Conservation (phyloP, 2,888 invertebrate species). For the Athalia circularis region DNA sequence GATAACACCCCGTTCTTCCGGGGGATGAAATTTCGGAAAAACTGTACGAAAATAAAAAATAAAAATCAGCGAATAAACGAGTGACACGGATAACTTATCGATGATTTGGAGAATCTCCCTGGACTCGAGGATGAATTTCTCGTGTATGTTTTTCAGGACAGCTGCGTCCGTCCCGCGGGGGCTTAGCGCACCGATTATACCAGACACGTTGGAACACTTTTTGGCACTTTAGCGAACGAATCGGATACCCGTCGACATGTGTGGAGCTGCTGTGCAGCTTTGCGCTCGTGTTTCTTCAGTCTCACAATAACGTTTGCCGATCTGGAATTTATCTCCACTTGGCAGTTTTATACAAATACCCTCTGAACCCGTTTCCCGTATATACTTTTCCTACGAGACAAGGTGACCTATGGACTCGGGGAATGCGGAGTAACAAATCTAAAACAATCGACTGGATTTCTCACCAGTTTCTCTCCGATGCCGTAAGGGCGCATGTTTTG, state of each 20-base stretch:
- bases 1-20: slow-evolving; percentile 27
- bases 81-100: slow-evolving; percentile 24
- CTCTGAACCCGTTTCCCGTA: no score
- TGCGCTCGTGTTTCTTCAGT: no score
- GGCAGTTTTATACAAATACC: no score
- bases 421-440: no score
- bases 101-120: background rate
- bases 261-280: no score
- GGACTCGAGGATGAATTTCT: background rate
- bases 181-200: slow-evolving; percentile 33
- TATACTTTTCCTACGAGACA: no score
- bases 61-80: slow-evolving; percentile 15
- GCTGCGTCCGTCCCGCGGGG: slow-evolving; percentile 40
- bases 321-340: no score
- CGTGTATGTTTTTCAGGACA: slow-evolving; percentile 12
- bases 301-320: no score
- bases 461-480: no score
- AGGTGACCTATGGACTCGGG: no score
- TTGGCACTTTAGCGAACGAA: slow-evolving; percentile 62
- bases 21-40: no score
- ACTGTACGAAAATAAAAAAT: slow-evolving; percentile 2
- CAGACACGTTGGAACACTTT: slow-evolving; percentile 67
- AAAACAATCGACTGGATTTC: no score
- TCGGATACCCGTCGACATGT: background rate
- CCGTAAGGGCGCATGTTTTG: slow-evolving; percentile 50